Conservation (phyloP, 2,888 invertebrate species). For the Acanthoscelides obtectus region DNA sequence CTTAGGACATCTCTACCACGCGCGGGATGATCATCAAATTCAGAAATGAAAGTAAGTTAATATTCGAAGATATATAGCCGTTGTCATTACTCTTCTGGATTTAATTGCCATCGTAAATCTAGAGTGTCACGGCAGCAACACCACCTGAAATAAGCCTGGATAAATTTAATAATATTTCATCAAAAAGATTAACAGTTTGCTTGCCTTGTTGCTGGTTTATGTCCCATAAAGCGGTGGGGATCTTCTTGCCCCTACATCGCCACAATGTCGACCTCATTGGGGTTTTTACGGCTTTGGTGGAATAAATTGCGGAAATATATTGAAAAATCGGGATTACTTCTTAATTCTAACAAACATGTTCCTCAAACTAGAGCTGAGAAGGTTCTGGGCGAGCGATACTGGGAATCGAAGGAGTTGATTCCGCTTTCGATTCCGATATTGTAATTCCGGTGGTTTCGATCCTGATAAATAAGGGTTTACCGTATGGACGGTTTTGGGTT, state of each 20-base stretch:
- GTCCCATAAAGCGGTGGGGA: background rate
- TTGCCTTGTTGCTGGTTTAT: background rate
- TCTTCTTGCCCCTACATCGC: background rate
- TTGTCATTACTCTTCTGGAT: constrained; percentile 17
- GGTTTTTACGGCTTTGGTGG: background rate
- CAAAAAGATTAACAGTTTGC: constrained; percentile 3
- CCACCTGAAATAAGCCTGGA: constrained; percentile 6
- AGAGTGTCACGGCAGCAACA: constrained; percentile 9
- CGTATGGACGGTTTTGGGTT: no score
- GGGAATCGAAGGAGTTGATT: no score
- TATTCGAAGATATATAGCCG: constrained; percentile 15
- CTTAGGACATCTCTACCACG: no score
- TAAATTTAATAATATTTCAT: constrained; percentile 13
- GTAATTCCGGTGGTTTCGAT: no score
- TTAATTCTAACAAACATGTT: no score
- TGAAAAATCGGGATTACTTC: no score
- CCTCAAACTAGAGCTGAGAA: no score
- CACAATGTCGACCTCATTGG: background rate
- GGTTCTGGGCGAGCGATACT: no score
- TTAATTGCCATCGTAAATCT: constrained; percentile 17
- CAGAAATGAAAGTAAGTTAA: constrained; percentile 17
- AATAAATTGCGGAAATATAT: background rate
- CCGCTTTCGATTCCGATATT: no score
- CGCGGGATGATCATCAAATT: background rate
- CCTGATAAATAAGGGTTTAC: no score